phyloP scores from a whole-genome alignment of 2,888 invertebrate genomes.

The Dryadula phaetusa region DNA sequence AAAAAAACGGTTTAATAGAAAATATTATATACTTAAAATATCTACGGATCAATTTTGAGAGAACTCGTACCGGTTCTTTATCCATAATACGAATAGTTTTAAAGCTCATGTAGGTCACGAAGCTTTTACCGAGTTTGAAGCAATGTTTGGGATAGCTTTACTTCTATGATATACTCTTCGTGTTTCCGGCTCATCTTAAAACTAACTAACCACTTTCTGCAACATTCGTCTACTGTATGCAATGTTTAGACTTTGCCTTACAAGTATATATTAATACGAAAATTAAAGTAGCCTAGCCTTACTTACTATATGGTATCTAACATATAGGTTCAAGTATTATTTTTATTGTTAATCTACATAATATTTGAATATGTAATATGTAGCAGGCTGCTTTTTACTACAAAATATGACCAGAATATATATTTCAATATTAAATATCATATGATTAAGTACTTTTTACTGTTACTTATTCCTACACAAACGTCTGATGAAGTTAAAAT shows the following conservation, averaged over 20 bases:
- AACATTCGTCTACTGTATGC: not conserved
- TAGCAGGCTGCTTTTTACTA: no score
- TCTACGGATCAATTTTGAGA: not conserved
- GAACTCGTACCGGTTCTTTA: slow-evolving; percentile 13
- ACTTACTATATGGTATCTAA: no score
- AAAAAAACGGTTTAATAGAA: no score
- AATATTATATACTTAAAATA: slow-evolving; percentile 10
- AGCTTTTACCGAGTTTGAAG: slow-evolving; percentile 26
- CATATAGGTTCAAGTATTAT: no score
- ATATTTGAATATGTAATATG: not conserved
- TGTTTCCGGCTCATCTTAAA: slow-evolving; percentile 20
- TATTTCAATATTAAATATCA: no score
- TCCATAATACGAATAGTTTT: slow-evolving; percentile 17
- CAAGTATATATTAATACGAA: slow-evolving; percentile 3
- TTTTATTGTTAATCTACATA: not conserved
- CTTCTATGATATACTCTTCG: slow-evolving; percentile 18
- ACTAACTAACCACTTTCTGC: slow-evolving; percentile 21
- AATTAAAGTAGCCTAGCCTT: not conserved
- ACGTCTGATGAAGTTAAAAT: not conserved
- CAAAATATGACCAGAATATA: no score
- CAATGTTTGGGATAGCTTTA: slow-evolving; percentile 23
- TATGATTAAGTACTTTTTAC: not conserved
- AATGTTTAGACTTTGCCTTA: slow-evolving; percentile 3
- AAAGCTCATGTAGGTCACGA: slow-evolving; percentile 27
- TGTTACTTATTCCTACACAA: not conserved